A percentile compares a stretch with the other conserved stretches of the same genome.
Conservation (phyloP, 2,888 invertebrate genomes). For the Macrostomum cliftonense region DNA sequence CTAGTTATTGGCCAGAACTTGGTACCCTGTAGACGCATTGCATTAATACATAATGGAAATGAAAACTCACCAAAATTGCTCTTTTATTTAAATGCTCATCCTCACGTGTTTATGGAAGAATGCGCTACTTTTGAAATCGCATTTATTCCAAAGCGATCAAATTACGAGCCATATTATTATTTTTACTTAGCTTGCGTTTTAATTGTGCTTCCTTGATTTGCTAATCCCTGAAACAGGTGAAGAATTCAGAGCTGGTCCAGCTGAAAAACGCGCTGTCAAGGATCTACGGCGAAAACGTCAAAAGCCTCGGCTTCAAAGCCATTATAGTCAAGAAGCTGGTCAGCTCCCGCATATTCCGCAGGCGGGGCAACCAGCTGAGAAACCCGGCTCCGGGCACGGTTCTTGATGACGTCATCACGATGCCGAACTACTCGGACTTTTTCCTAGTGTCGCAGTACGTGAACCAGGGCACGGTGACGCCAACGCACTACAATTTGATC, state of each 20-base stretch:
- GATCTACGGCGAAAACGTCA: background rate
- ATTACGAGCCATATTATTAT: too few species aligned
- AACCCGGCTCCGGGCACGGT: constrained; percentile 66
- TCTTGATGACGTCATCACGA: constrained; percentile 63
- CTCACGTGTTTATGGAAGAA: too few species aligned
- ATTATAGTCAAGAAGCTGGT: constrained; percentile 71
- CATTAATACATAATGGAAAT: too few species aligned
- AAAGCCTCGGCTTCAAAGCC: background rate
- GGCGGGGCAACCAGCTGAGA: constrained; percentile 15
- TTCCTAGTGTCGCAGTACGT: constrained; percentile 47
- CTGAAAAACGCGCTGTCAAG: background rate
- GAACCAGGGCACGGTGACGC: constrained; percentile 68
- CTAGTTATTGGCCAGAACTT: too few species aligned
- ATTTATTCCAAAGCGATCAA: too few species aligned
- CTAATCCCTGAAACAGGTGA: background rate
- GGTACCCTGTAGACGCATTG: too few species aligned
- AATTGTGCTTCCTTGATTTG: too few species aligned
- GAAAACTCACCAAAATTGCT: too few species aligned
- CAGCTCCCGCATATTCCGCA: constrained; percentile 56
- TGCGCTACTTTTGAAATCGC: too few species aligned
- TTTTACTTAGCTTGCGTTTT: too few species aligned
- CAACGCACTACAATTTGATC: constrained; percentile 71
- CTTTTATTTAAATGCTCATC: too few species aligned
- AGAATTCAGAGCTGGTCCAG: background rate
- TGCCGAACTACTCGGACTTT: constrained; percentile 54